Evolutionary conservation across 2,888 invertebrate genomes (phyloP), one percentile per base, ranked within the genome.

Genomic region (Agrotis ipsilon): DNA sequence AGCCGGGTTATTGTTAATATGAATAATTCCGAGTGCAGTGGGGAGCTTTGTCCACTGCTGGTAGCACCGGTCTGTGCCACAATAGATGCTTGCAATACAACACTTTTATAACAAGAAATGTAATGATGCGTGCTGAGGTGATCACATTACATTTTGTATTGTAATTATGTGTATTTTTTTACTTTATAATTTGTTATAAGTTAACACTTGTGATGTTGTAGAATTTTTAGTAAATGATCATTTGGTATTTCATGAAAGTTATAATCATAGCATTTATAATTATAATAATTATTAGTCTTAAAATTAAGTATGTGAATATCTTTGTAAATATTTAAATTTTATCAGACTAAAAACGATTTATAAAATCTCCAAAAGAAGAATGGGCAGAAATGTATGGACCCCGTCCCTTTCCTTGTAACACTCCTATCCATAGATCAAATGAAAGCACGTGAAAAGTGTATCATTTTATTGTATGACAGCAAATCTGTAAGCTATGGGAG

Each of bases 41-140:
- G 65, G 73, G 51, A 24, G 73, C 59, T 43, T 73, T 65, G 66
- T 52, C n/a, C 46, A 16, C 13, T 14, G 27, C 24, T 21, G 18
- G 54, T 9, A 19, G 32, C 58, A 13, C 21, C 58, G 59, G 39
- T 0, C n/a, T 48, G 1, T 14, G 19, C 43, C 48, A 73, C 59
- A 66, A 59, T 66, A 39, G 39, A 9, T 39, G 16, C 57, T 7
- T 19, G 49, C 43, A 32, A 49, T 19, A 49, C 45, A 32, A 49
- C 55, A 24, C 32, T 32, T 27, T 19, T 18, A 19, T 39, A 58
- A 27, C 19, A 58, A 51, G 18, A 18, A 18, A 45, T 58, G 19
- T 46, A 51, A 46, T 39, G 57, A 19, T 58, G 32, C 51, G 16
- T 46, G 63, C 24, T 46, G 51, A 4, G 45, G 13, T 18, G 49